phyloP scores from a whole-genome alignment of 2,888 invertebrate genomes.

The Pterostichus madidus region DNA sequence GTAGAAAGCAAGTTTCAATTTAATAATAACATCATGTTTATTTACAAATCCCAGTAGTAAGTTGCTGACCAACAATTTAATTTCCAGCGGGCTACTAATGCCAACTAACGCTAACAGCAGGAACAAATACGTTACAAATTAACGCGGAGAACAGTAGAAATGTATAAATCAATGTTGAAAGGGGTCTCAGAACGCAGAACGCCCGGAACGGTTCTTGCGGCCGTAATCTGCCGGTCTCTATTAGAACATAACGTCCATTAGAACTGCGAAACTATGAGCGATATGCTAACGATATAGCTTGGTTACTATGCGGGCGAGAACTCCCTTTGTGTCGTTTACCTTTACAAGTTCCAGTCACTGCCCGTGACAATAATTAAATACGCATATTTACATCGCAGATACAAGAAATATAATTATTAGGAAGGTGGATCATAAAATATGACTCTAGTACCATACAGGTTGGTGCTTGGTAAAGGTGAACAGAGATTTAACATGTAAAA shows the following conservation, averaged over 20 bases:
- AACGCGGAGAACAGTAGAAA: background rate
- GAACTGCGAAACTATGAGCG: background rate
- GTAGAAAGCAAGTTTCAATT: too few species aligned
- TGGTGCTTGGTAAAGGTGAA: too few species aligned
- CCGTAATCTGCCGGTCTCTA: slow-evolving; percentile 9
- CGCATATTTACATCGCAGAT: slow-evolving; percentile 11
- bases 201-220: background rate
- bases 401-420: background rate
- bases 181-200: background rate
- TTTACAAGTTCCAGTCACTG: slow-evolving; percentile 44
- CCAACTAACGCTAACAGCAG: background rate
- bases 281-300: slow-evolving; percentile 43
- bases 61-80: too few species aligned
- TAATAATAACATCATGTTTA: too few species aligned
- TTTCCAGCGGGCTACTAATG: too few species aligned
- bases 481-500: too few species aligned
- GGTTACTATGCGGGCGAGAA: slow-evolving; percentile 17
- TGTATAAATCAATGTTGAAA: slow-evolving; percentile 15
- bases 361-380: slow-evolving; percentile 40
- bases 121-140: slow-evolving; percentile 11
- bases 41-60: too few species aligned
- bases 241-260: slow-evolving; percentile 11
- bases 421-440: background rate
- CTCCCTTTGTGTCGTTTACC: slow-evolving; percentile 39
- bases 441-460: background rate